Conservation (phyloP, 2,888 invertebrate species). For the Auanema freiburgensis region DNA sequence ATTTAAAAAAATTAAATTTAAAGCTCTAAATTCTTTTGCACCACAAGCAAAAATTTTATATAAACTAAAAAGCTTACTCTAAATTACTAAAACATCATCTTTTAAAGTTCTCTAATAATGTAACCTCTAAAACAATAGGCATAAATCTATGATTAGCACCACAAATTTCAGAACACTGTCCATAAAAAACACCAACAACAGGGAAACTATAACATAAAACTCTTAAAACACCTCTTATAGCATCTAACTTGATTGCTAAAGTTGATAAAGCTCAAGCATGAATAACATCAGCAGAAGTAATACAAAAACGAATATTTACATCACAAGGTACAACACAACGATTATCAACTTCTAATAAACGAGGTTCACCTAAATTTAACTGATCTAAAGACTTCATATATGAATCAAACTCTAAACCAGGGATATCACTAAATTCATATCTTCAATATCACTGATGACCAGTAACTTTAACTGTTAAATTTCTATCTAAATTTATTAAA, state of each 20-base stretch:
- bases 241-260: constrained; percentile 66
- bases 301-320: constrained; percentile 60
- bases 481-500: constrained; percentile 56
- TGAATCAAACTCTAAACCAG: constrained; percentile 64
- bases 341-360: constrained; percentile 65
- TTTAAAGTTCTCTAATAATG: constrained; percentile 47
- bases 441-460: constrained; percentile 66
- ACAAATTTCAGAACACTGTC: constrained; percentile 82
- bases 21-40: constrained; percentile 39
- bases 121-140: constrained; percentile 70
- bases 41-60: constrained; percentile 47
- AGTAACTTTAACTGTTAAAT: constrained; percentile 62
- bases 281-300: constrained; percentile 66
- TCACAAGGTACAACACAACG: constrained; percentile 62
- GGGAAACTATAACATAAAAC: constrained; percentile 71
- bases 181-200: constrained; percentile 74
- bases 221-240: constrained; percentile 67
- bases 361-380: constrained; percentile 54
- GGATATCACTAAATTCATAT: constrained; percentile 64
- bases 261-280: constrained; percentile 66
- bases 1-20: constrained; percentile 38
- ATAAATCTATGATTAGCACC: constrained; percentile 81
- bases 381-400: constrained; percentile 61
- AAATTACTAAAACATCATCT: constrained; percentile 40
- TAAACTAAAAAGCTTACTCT: constrained; percentile 44